Evolutionary conservation across 2,888 invertebrate genomes (phyloP).

Genomic region (Zhuqinia jingwanae): DNA sequence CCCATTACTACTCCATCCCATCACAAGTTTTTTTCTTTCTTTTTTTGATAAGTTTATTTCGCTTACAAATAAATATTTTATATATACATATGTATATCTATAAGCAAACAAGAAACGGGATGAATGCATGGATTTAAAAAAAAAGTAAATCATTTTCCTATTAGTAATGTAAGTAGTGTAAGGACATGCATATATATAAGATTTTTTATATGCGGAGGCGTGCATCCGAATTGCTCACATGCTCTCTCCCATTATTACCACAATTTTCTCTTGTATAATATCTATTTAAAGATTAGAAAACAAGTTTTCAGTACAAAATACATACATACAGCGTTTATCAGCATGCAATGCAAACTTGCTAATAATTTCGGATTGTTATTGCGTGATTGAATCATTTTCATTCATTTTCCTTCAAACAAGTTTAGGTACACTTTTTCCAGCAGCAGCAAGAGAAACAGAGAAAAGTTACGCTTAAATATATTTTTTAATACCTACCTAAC

Average conservation of each 20-base stretch:
- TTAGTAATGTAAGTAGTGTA: neutral
- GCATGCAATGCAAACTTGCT: slow-evolving; percentile 52
- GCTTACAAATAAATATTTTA: neutral
- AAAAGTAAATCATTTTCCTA: too few species aligned
- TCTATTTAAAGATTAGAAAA: slow-evolving; percentile 42
- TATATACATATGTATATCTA: neutral
- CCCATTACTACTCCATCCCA: slow-evolving; percentile 3
- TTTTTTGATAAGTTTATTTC: slow-evolving; percentile 39
- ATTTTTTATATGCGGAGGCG: neutral
- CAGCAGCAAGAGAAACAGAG: neutral
- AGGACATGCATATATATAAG: too few species aligned
- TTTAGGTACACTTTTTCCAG: slow-evolving; percentile 23
- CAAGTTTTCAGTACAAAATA: slow-evolving; percentile 56
- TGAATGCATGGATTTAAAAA: too few species aligned
- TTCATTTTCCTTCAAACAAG: neutral
- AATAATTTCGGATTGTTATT: slow-evolving; percentile 22
- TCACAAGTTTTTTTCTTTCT: neutral
- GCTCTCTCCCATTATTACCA: slow-evolving; percentile 36
- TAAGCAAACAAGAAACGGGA: neutral
- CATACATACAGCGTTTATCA: slow-evolving; percentile 30
- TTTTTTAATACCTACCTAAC: too few species aligned
- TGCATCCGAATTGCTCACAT: slow-evolving; percentile 48
- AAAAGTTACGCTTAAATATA: neutral
- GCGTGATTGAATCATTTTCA: slow-evolving; percentile 57
- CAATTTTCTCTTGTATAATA: slow-evolving; percentile 10